A percentile compares a stretch with the other conserved stretches of the same genome.
These are phyloP conservation scores for Pammene fasciana DNA, from an alignment of 2,888 invertebrate species.

Conservation along the genomic window DNA sequence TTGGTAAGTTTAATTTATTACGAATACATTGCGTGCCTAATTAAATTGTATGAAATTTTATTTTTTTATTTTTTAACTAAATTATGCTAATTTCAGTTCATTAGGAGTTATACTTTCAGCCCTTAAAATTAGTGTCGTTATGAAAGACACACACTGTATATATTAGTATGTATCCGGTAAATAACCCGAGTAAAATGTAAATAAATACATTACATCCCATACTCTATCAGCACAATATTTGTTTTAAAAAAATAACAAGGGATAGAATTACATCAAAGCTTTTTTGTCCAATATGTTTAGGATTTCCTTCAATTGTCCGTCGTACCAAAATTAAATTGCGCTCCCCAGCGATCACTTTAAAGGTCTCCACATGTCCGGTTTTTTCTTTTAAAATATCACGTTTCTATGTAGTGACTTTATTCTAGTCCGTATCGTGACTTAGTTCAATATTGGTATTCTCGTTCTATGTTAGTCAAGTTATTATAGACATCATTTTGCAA, in stretches of 20 bases:
- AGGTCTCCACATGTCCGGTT: conserved; percentile 73
- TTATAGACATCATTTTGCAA: too few relatives aligned
- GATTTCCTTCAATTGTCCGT: conserved; percentile 77
- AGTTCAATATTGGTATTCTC: too few relatives aligned
- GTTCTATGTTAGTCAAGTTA: too few relatives aligned
- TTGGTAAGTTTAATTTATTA: too few relatives aligned
- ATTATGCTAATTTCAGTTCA: too few relatives aligned
- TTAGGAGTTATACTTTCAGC: too few relatives aligned
- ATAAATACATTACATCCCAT: background rate
- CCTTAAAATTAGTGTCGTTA: too few relatives aligned
- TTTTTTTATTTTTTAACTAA: too few relatives aligned
- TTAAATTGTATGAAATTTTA: too few relatives aligned
- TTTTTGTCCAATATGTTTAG: conserved; percentile 77
- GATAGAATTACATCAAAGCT: conserved; percentile 76
- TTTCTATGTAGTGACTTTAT: conserved; percentile 56
- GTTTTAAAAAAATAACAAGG: conserved; percentile 59
- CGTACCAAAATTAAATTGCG: conserved; percentile 77
- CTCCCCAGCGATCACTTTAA: conserved; percentile 69
- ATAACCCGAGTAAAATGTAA: background rate
- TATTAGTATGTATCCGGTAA: too few relatives aligned
- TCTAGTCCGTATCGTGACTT: background rate
- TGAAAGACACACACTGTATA: too few relatives aligned
- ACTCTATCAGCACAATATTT: conserved; percentile 63
- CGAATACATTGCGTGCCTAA: too few relatives aligned
- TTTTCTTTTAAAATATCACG: conserved; percentile 74